Evolutionary conservation across 2,797 vertebrate species (phyloP).

Genomic region (Salmo trutta): DNA sequence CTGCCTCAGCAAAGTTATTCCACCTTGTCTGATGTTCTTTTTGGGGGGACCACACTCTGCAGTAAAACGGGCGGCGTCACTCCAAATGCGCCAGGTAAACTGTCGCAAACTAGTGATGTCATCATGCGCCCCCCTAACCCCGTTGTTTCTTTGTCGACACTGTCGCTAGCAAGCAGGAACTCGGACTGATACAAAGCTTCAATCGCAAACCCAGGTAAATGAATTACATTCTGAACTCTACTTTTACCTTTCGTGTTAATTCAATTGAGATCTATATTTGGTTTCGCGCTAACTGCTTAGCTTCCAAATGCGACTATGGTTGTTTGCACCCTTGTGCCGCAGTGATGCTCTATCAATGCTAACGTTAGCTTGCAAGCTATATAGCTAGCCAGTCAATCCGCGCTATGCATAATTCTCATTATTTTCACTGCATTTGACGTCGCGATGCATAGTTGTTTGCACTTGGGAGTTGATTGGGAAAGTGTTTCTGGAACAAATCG

Average conservation of each 20-base stretch:
- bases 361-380: not conserved
- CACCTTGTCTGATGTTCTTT: not conserved
- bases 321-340: not conserved
- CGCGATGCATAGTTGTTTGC: not conserved
- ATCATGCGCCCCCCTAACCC: not conserved
- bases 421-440: not conserved
- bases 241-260: not conserved
- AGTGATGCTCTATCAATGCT: not conserved
- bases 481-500: not conserved
- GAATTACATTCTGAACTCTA: not conserved
- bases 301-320: not conserved
- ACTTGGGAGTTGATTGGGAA: not conserved
- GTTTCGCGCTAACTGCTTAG: not conserved
- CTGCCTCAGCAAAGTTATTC: too few relatives aligned
- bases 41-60: not conserved
- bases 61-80: not conserved
- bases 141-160: slow-evolving; percentile 8
- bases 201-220: slow-evolving; percentile 6
- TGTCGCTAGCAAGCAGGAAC: not conserved
- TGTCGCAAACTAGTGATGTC: slow-evolving; percentile 2
- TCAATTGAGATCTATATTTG: not conserved
- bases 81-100: not conserved
- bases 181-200: not conserved
- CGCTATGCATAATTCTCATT: not conserved
- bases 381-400: not conserved